Evolutionary conservation across 2,797 vertebrate genomes (phyloP).

Genomic region (Okamejei kenojei): DNA sequence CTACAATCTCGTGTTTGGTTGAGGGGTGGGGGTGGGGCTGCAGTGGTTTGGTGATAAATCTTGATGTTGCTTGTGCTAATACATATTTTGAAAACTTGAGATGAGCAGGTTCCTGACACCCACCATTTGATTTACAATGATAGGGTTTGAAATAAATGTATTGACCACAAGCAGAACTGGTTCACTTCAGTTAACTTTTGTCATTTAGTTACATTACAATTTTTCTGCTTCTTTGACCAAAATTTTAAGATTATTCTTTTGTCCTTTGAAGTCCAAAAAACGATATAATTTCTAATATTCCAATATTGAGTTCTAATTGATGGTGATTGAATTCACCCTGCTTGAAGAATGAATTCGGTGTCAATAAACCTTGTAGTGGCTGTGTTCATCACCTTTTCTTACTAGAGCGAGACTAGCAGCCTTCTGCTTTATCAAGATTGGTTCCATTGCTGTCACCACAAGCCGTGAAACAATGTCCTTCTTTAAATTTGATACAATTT

Average conservation of each 20-base stretch:
- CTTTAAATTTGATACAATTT: background rate
- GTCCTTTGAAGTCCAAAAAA: background rate
- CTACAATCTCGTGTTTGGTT: constrained; percentile 9
- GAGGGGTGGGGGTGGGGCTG: background rate
- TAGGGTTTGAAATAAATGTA: constrained; percentile 31
- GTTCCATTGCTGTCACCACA: background rate
- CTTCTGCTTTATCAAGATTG: background rate
- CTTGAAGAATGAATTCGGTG: background rate
- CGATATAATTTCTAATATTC: background rate
- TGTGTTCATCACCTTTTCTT: background rate
- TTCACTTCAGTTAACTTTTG: background rate
- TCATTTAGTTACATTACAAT: background rate
- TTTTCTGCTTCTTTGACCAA: background rate
- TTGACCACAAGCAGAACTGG: background rate
- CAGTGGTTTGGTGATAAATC: background rate
- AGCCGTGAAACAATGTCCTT: background rate
- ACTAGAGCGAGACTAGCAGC: background rate
- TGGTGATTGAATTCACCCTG: background rate
- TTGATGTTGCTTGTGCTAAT: constrained; percentile 23
- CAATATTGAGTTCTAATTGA: background rate
- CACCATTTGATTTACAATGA: constrained; percentile 12
- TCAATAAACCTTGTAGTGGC: background rate
- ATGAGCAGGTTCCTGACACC: constrained; percentile 22
- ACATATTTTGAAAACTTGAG: constrained; percentile 29
- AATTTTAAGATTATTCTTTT: background rate